A percentile compares a stretch with the other conserved stretches of the same genome.
phyloP scores from a whole-genome alignment of 2,113 vertebrate genomes.

The Puntigrus tetrazona region DNA sequence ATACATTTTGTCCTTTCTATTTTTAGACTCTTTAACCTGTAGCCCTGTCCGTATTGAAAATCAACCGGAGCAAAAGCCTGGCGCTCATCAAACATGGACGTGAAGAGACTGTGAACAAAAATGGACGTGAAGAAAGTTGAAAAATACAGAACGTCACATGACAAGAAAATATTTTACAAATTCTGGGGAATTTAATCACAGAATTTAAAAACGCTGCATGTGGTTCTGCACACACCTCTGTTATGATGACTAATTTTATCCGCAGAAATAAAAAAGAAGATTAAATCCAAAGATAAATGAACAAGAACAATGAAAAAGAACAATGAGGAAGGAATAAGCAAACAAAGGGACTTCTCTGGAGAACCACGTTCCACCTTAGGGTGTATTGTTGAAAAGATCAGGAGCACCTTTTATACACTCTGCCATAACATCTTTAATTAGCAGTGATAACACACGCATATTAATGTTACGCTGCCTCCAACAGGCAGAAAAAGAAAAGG shows the following conservation, averaged over 20 bases:
- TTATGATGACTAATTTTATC: background rate
- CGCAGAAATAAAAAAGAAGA: background rate
- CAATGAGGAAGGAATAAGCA: too few species aligned
- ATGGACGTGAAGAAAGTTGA: background rate
- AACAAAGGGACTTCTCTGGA: too few species aligned
- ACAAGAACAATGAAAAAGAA: too few species aligned
- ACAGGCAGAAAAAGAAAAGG: too few species aligned
- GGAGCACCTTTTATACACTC: too few species aligned
- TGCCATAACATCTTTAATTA: too few species aligned
- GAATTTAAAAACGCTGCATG: too few species aligned
- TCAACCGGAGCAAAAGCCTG: background rate
- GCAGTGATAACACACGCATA: too few species aligned
- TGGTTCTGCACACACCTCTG: background rate
- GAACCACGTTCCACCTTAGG: too few species aligned
- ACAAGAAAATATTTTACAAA: background rate
- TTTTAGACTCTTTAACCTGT: background rate
- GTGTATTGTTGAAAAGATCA: background rate
- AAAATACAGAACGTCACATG: background rate
- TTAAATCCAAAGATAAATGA: too few species aligned
- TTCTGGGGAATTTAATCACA: too few species aligned
- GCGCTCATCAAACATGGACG: background rate
- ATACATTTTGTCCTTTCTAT: background rate
- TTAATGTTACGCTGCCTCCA: too few species aligned
- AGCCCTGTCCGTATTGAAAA: background rate
- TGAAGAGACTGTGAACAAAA: background rate